phyloP scores from a whole-genome alignment of 2,113 vertebrate genomes.

The Oophaga pumilio region DNA sequence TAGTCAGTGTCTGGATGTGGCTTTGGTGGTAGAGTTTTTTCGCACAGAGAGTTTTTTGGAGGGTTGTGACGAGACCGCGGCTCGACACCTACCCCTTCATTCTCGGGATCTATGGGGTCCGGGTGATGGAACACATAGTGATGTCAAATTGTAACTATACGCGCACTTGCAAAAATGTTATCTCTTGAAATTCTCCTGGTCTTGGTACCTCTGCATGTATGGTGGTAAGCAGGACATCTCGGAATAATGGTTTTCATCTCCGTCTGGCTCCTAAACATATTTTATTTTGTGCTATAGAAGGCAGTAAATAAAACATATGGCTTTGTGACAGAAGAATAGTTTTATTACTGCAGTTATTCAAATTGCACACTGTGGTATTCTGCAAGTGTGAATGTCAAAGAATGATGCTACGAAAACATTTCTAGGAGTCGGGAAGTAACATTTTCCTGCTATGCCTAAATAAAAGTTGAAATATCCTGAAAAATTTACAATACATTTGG shows the following conservation, averaged over 20 bases:
- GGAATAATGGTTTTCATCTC: slow-evolving; percentile 28
- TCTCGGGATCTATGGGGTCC: not conserved
- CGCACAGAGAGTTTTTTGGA: too few relatives aligned
- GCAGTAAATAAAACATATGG: slow-evolving; percentile 50
- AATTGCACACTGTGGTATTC: slow-evolving; percentile 42
- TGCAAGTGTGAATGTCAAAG: slow-evolving; percentile 48
- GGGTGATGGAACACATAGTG: not conserved
- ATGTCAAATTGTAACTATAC: not conserved
- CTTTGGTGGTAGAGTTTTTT: not conserved
- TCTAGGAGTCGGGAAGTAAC: not conserved
- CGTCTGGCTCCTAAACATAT: slow-evolving; percentile 25
- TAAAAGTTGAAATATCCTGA: not conserved
- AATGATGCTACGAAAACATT: not conserved
- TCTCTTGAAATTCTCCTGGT: not conserved
- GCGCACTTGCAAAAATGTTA: not conserved
- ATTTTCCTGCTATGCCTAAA: not conserved
- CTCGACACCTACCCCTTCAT: not conserved
- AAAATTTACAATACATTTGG: not conserved
- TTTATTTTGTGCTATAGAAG: slow-evolving; percentile 49
- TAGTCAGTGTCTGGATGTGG: not conserved
- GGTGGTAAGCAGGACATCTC: not conserved
- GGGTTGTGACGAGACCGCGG: not conserved
- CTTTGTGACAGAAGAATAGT: slow-evolving; percentile 49
- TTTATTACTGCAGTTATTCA: slow-evolving; percentile 48
- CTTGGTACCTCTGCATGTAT: not conserved